Evolutionary conservation across 1,140 invertebrate species (phyloP).

Genomic region (Calliopsis andreniformis): DNA sequence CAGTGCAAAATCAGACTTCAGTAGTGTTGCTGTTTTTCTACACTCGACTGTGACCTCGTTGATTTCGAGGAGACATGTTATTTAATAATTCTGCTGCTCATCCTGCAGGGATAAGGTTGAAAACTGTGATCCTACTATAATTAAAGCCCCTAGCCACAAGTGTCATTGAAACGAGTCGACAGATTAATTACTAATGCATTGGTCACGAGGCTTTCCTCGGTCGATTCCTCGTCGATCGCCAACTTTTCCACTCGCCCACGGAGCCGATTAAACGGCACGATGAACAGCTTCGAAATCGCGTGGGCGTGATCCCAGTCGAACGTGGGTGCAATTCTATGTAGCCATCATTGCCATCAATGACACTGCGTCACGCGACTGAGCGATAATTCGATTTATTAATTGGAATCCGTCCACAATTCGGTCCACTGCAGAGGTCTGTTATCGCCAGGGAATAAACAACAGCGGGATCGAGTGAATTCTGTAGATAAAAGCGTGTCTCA

Average conservation of each 20-base stretch:
- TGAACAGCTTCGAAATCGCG: neutral
- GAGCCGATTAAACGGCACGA: neutral
- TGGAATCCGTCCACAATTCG: neutral
- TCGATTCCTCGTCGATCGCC: slow-evolving; percentile 12
- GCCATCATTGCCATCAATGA: neutral
- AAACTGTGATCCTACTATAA: too few species aligned
- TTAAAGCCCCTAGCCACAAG: neutral
- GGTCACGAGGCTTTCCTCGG: neutral
- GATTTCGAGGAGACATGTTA: too few species aligned
- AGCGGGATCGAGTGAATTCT: neutral
- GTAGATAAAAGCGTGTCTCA: neutral
- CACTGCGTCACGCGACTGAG: neutral
- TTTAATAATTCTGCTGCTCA: too few species aligned
- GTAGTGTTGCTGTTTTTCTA: too few species aligned
- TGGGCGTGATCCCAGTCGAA: neutral
- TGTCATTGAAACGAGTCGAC: neutral
- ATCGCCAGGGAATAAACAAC: neutral
- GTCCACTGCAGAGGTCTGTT: neutral
- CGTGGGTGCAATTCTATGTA: neutral
- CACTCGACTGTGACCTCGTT: too few species aligned
- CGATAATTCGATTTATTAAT: neutral
- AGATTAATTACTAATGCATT: neutral
- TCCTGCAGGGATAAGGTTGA: too few species aligned
- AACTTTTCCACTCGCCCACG: slow-evolving; percentile 24
- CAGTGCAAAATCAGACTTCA: too few species aligned